phyloP scores from a whole-genome alignment of 2,888 invertebrate genomes.

The Candidula unifasciata region DNA sequence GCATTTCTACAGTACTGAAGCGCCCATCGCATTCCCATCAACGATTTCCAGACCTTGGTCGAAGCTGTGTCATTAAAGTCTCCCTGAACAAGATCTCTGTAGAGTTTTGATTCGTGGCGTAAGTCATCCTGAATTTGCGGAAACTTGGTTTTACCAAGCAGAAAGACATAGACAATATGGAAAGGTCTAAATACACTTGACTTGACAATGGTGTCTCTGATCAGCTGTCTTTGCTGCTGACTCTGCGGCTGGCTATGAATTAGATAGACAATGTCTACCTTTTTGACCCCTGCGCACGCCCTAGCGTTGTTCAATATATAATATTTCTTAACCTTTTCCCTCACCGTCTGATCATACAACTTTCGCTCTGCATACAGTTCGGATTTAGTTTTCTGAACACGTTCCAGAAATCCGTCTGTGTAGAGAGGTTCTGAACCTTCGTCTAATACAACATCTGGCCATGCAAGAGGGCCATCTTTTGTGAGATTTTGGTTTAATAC shows the following conservation, averaged over 20 bases:
- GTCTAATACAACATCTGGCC: slow-evolving; percentile 6
- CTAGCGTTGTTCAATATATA: slow-evolving; percentile 28
- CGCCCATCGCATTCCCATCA: slow-evolving; percentile 40
- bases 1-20: slow-evolving; percentile 6
- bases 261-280: slow-evolving; percentile 30
- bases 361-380: not conserved
- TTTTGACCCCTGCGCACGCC: not conserved
- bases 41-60: slow-evolving; percentile 2
- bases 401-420: slow-evolving; percentile 37
- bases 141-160: not conserved
- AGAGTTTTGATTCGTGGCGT: not conserved
- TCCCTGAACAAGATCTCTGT: slow-evolving; percentile 37
- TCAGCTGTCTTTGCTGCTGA: slow-evolving; percentile 5
- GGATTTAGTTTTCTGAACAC: slow-evolving; percentile 15
- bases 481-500: not conserved
- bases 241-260: slow-evolving; percentile 10
- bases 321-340: not conserved
- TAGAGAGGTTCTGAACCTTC: slow-evolving; percentile 18
- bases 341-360: not conserved
- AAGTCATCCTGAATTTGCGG: slow-evolving; percentile 27
- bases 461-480: not conserved
- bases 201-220: slow-evolving; percentile 12
- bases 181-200: not conserved
- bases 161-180: slow-evolving; percentile 31
- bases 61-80: slow-evolving; percentile 28